Base-by-base conservation (phyloP, 2,113 vertebrate genomes). In the Amblyopsis rosae region DNA sequence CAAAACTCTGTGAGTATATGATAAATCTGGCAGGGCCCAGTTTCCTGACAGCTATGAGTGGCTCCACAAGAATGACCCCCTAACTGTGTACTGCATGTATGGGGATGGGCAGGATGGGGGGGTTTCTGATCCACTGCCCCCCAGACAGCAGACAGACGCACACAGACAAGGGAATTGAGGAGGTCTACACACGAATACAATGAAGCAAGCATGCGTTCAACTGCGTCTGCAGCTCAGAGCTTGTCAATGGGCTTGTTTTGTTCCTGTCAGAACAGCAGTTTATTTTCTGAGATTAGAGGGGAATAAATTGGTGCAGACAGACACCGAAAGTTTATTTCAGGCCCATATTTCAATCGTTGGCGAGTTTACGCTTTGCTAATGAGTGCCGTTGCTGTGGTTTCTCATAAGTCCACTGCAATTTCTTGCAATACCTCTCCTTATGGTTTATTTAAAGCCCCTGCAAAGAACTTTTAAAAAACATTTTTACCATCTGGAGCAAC, bases 41-140 rank as follows among this genome's bases (percentile, higher is more conserved):
- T 70, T 83, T 78, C 9, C 86, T 92, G 91, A 92, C 92, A 92
- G 89, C 87, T 82, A 82, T 89, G 90, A 82, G 82, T 87, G 86
- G 88, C 88, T 91, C 80, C 87, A 88, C 89, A 90, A 89, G 79
- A 85, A 87, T 90, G 87, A 89, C 88, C 90, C 86, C 89, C 83
- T 91, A 91, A 92, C 80, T 87, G 86, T 76, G 87, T 90, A 88
- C 81, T 70, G 85, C 87, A 87, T 93, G 91, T 90, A 89, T 82
- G 4, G 35, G 35, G 35, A 41, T 41, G 35, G 35, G 35, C 4
- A 56, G 54, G 54, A n/a, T 56, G 16, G 79, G 70, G 89, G 76
- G 72, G 85, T 86, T 92, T 92, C 90, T 91, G 89, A 92, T 90
- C 90, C 91, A 84, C 90, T 92, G 91, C 91, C 82, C 88, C 81